Evolutionary conservation across 2,113 vertebrate species (phyloP).

Genomic region (Nestor notabilis): DNA sequence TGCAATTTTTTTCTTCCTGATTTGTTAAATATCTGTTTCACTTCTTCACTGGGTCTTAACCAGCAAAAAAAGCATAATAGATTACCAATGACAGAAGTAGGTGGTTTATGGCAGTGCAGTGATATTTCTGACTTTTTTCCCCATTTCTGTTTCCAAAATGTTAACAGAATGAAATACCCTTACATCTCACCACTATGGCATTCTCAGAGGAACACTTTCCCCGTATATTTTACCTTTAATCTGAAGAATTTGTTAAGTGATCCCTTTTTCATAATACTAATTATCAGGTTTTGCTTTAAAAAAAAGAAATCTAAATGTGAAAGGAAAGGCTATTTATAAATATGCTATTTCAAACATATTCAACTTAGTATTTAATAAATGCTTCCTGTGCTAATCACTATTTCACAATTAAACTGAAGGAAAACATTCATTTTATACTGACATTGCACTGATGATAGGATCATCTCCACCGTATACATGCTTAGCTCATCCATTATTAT

Average conservation of each 20-base stretch:
- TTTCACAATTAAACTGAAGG: constrained; percentile 57
- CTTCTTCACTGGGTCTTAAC: background rate
- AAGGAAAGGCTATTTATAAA: constrained; percentile 48
- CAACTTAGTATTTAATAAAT: constrained; percentile 13
- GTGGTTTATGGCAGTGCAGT: background rate
- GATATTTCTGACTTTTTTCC: background rate
- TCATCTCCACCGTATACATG: background rate
- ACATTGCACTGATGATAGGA: background rate
- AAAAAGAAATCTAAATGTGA: background rate
- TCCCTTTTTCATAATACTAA: background rate
- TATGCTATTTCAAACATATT: constrained; percentile 39
- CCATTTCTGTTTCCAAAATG: background rate
- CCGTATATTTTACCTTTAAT: background rate
- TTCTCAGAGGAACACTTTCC: background rate
- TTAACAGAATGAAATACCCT: background rate
- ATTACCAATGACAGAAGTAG: background rate
- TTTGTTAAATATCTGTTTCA: background rate
- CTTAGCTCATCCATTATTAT: constrained; percentile 39
- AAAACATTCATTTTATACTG: constrained; percentile 49
- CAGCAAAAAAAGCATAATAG: background rate
- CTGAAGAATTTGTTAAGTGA: background rate
- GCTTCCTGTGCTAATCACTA: constrained; percentile 36
- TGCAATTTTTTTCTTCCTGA: background rate
- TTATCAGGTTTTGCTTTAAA: constrained; percentile 11
- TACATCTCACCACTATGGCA: background rate